Conservation (phyloP, 2,888 invertebrate species). For the Trichacis sp. region DNA sequence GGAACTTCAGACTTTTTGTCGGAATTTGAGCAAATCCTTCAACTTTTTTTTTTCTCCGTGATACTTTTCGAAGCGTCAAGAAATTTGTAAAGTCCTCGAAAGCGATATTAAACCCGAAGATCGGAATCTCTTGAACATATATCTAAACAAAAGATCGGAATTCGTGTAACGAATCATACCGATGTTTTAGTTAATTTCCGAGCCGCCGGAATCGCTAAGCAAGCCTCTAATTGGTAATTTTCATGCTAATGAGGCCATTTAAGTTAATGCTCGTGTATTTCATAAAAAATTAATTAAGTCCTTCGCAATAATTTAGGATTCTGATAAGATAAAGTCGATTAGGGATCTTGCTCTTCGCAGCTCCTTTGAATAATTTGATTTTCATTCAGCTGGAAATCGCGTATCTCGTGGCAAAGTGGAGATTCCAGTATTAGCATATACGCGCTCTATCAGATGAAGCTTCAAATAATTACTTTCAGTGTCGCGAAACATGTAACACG, state of each 20-base stretch:
- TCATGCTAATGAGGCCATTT: background rate
- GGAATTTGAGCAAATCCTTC: no score
- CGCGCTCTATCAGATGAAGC: slow-evolving; percentile 18
- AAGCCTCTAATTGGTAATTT: slow-evolving; percentile 5
- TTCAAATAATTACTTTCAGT: slow-evolving; percentile 21
- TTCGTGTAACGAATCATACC: slow-evolving; percentile 1
- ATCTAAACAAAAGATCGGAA: background rate
- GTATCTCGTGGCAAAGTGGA: slow-evolving; percentile 12
- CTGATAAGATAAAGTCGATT: background rate
- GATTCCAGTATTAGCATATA: slow-evolving; percentile 28
- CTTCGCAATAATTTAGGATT: slow-evolving; percentile 3
- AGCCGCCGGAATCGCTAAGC: background rate
- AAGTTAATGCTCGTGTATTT: slow-evolving; percentile 4
- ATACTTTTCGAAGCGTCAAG: background rate
- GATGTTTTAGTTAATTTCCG: slow-evolving; percentile 1
- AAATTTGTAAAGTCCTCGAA: background rate
- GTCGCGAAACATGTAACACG: slow-evolving; percentile 34
- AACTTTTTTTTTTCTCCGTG: no score
- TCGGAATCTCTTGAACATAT: background rate
- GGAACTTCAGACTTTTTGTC: no score
- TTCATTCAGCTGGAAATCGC: slow-evolving; percentile 11
- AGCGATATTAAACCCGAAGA: no score
- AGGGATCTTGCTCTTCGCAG: slow-evolving; percentile 5
- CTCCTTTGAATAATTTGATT: slow-evolving; percentile 12
- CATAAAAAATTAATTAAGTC: slow-evolving; percentile 1